Evolutionary conservation across 2,113 vertebrate species (phyloP), one percentile per base, ranked within the genome.

Genomic region (Nibea albiflora): DNA sequence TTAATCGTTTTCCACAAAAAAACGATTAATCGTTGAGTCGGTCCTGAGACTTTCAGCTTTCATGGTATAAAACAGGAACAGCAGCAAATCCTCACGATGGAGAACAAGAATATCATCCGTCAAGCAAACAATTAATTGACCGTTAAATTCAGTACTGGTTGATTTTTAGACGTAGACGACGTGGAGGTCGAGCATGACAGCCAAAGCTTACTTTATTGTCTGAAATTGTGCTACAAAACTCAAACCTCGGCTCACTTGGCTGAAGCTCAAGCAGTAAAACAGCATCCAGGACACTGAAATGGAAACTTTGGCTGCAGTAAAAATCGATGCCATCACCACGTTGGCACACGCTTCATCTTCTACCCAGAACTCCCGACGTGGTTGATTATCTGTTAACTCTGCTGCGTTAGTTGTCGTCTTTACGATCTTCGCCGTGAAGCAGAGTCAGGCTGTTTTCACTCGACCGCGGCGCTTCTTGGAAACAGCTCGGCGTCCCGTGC

Each of bases 221-320:
- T 62, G 73, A 8, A 62, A 52, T 73, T 24, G 11, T 4, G 62
- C 39, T 35, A 15, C 56, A 26, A 42, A 62, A 69, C 20, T 66
- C 1, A 0, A 47, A 6, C 60, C 68, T 15, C 68, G 67, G 26
- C 52, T 68, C 11, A 24, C 76, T 64, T 82, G 44, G 63, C 67
- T 19, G 24, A 35, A 54, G 39, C 72, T 74, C n/a, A 16, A 57
- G 54, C 77, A 50, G 8, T 80, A 77, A 86, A 83, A 85, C 49
- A 57, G 4, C 52, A 31, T 65, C 58, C 42, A 46, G 66, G 22
- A 81, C 12, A 19, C 0, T 14, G 19, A 63, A 74, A 77, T 75
- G 82, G 80, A 84, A 85, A 84, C 52, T 78, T 26, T 61, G 57
- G 71, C 64, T 81, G 60, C 66, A 52, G 57, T 79, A 74, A 89